These are phyloP conservation scores for Ceratothoa steindachneri DNA, from an alignment of 2,888 invertebrate species.

Conservation along the genomic window DNA sequence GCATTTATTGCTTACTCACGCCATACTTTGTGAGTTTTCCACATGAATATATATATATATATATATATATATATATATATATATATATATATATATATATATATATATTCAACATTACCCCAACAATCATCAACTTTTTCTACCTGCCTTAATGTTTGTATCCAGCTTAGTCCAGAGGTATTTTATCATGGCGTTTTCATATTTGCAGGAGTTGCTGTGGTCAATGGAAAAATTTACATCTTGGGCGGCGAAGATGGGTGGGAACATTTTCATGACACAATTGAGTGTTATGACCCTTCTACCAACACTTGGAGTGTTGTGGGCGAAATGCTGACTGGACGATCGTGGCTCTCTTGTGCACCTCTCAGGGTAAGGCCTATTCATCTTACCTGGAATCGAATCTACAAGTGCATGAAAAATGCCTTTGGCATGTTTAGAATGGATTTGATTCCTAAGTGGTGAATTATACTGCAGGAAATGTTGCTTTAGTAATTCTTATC, in stretches of 20 bases:
- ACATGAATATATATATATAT: neutral
- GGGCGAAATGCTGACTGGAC: constrained; percentile 56
- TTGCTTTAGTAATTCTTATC: no score
- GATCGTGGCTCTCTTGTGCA: constrained; percentile 58
- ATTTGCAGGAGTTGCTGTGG: constrained; percentile 54
- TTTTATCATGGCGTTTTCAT: no score
- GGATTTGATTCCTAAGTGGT: no score
- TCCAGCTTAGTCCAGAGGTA: no score
- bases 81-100: neutral
- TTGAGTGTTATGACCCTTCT: constrained; percentile 55
- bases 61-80: neutral
- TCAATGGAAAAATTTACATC: constrained; percentile 56
- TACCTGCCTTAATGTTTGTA: no score
- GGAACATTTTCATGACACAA: constrained; percentile 58
- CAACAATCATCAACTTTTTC: neutral
- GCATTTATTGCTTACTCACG: no score
- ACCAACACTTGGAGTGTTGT: constrained; percentile 54
- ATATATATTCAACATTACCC: neutral
- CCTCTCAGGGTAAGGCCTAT: constrained; percentile 51
- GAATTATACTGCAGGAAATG: no score
- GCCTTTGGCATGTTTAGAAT: no score
- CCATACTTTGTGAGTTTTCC: no score
- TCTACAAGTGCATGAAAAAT: no score
- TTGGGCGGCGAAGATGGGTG: constrained; percentile 58
- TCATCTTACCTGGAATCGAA: neutral